Evolutionary conservation across 2,797 vertebrate genomes (phyloP).

Genomic region (Parotocinclus haroldoi): DNA sequence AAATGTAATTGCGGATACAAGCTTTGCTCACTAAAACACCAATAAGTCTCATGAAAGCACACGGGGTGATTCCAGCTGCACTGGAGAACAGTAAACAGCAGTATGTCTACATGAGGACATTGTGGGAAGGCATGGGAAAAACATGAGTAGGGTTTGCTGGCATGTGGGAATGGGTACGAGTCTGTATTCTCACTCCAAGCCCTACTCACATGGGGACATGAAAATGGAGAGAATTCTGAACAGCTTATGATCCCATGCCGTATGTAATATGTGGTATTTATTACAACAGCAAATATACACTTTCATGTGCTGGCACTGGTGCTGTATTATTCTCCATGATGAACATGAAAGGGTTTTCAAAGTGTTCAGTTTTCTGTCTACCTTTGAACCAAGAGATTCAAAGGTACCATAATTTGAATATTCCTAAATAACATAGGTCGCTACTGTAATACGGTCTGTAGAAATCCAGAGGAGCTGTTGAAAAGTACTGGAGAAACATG

Average conservation of each 20-base stretch:
- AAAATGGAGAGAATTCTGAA: not conserved
- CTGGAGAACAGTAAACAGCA: constrained; percentile 2
- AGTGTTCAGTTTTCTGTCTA: too few species aligned
- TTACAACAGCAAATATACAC: too few species aligned
- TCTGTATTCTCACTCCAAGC: constrained; percentile 35
- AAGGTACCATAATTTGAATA: too few species aligned
- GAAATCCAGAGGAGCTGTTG: too few species aligned
- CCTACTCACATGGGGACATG: constrained; percentile 9
- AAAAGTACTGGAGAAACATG: too few species aligned
- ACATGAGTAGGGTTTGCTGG: constrained; percentile 25
- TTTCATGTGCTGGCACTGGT: too few species aligned
- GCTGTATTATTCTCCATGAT: too few species aligned
- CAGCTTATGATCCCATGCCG: not conserved
- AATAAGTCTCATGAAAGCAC: not conserved
- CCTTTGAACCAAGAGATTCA: too few species aligned
- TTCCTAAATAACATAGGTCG: too few species aligned
- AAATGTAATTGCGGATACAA: too few species aligned
- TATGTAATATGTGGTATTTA: not conserved
- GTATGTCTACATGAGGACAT: constrained; percentile 21
- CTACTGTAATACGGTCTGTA: too few species aligned
- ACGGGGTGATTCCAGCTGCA: constrained; percentile 6
- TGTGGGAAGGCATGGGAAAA: constrained; percentile 39
- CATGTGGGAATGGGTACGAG: constrained; percentile 41
- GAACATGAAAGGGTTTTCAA: too few species aligned
- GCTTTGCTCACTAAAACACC: not conserved